A percentile compares a stretch with the other conserved stretches of the same genome.
Evolutionary conservation across 2,797 vertebrate species (phyloP).

Genomic region (Acrossocheilus wenchowensis): DNA sequence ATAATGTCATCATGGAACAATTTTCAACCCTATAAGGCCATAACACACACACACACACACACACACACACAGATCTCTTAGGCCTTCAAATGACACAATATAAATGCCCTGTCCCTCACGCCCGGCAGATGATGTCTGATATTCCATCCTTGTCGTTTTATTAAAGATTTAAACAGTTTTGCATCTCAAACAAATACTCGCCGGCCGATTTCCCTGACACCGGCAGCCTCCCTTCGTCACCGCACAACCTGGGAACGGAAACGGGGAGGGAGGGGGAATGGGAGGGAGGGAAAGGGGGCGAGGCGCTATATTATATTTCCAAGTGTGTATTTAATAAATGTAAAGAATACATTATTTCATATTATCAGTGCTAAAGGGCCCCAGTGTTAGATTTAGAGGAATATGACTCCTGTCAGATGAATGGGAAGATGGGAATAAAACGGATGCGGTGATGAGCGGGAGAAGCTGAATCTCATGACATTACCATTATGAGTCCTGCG

Average conservation of each 20-base stretch:
- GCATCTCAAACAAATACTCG: conserved; percentile 75
- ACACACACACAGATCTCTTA: conserved; percentile 44
- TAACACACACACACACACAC: conserved; percentile 24
- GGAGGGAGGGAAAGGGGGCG: neutral
- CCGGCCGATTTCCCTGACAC: conserved; percentile 70
- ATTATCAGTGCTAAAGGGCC: conserved; percentile 61
- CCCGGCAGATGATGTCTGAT: conserved; percentile 73
- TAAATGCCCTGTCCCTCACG: conserved; percentile 70
- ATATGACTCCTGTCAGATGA: conserved; percentile 67
- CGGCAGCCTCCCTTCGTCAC: conserved; percentile 66
- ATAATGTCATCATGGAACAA: conserved; percentile 72
- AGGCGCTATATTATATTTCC: conserved; percentile 71
- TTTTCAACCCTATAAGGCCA: conserved; percentile 71
- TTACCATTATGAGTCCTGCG: conserved; percentile 63
- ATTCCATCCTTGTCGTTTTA: conserved; percentile 80
- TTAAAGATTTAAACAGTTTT: conserved; percentile 81
- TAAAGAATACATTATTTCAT: conserved; percentile 73
- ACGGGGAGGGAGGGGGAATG: conserved; percentile 23
- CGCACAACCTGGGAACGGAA: conserved; percentile 50
- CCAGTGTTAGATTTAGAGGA: conserved; percentile 61
- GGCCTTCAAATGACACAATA: conserved; percentile 71
- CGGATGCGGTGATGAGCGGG: conserved; percentile 48
- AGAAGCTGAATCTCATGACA: conserved; percentile 58
- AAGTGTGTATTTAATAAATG: conserved; percentile 73
- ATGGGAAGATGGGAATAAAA: conserved; percentile 61